These are phyloP conservation scores for Pristionchus exspectatus DNA, from an alignment of 2,888 invertebrate genomes.

Conservation along the genomic window DNA sequence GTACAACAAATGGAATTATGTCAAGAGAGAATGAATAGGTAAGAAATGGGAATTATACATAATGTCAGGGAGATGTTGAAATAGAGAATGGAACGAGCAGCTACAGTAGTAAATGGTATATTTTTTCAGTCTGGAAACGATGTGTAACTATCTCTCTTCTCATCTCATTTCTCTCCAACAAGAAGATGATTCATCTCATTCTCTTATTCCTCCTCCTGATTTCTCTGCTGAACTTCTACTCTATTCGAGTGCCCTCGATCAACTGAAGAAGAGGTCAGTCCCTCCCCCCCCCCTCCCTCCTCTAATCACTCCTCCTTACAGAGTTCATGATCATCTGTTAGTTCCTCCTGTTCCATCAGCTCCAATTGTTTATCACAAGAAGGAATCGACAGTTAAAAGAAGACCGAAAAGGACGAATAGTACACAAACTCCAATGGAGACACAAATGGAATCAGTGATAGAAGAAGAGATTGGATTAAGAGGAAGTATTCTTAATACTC, in stretches of 20 bases:
- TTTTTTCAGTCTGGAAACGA: constrained; percentile 65
- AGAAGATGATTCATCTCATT: constrained; percentile 51
- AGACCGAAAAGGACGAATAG: constrained; percentile 7
- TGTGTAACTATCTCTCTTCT: constrained; percentile 69
- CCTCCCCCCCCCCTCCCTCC: neutral
- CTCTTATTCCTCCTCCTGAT: constrained; percentile 59
- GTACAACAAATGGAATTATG: constrained; percentile 68
- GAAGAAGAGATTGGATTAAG: neutral
- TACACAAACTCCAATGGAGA: constrained; percentile 26
- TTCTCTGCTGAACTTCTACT: constrained; percentile 66
- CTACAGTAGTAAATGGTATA: neutral
- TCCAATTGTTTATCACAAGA: neutral
- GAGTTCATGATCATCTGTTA: constrained; percentile 38
- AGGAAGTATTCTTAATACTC: neutral
- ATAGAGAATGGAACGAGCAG: neutral
- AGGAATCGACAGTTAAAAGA: neutral
- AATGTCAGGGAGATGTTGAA: neutral
- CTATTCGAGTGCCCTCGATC: constrained; percentile 66
- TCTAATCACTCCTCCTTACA: neutral
- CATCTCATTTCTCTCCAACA: constrained; percentile 62
- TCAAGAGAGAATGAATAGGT: constrained; percentile 69
- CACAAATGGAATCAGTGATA: neutral
- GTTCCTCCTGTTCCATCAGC: constrained; percentile 38
- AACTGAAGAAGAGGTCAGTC: constrained; percentile 61
- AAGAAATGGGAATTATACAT: neutral